Base-by-base conservation (phyloP, 2,113 vertebrate species). In the Sinocyclocheilus anshuiensis region DNA sequence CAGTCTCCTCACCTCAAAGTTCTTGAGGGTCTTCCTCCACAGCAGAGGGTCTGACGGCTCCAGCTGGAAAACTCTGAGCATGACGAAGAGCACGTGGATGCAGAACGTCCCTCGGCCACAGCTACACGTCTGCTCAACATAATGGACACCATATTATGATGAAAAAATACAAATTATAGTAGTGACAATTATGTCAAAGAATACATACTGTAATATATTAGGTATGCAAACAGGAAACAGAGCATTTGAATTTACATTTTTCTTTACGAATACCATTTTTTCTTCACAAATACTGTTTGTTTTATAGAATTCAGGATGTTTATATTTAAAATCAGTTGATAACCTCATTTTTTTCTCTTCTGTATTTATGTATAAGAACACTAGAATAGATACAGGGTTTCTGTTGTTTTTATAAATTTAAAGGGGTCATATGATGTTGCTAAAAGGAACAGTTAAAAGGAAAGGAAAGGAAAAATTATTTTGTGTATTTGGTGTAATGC, bases 21-120 rank as follows among this genome's bases (percentile, higher is more conserved):
- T 97, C 90, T 97, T 97, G 80, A 97, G 91, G 0, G 96, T 96
- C 91, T 97, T 97, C 85, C 97, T 95, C 97, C 97, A 97, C 50
- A 97, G 92, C 94, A 97, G 94, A 22, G 96, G 95, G 76, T 97
- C 97, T 4, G 96, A 95, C 11, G 96, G 92, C 90, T 96, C 96
- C 86, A 97, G 94, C 84, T 97, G 97, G 89, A 97, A 97, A 2
- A 97, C 97, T 6, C 96, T 89, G 57, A 97, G 92, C 96, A 97
- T 97, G 88, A 97, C 97, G 87, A 97, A 97, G 5, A 97, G 92
- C 39, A 97, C 94, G 88, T 97, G 97, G 91, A 97, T 97, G 89
- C 97, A 97, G 90, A 97, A 97, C 0, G 95, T 94, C 13, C 97
- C 97, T 74, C 96, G 94, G n/a, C 95, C 96, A n/a, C 97, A 97